Base-by-base conservation (phyloP, 2,797 vertebrate genomes). In the Falco rusticolus region DNA sequence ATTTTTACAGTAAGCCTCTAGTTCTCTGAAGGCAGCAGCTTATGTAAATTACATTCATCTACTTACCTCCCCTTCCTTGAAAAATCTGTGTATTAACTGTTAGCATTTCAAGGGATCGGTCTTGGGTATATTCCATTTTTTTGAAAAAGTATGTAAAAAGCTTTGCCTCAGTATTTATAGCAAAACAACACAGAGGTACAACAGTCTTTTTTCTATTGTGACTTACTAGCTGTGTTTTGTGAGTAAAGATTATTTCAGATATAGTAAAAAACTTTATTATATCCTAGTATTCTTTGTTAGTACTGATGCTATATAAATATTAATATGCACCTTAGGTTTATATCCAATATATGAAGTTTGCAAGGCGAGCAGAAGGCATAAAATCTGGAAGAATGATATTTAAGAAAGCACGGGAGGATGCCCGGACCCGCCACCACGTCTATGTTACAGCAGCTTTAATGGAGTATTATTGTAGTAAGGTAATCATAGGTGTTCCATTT, bases 381-480 rank as follows among this genome's bases (percentile, higher is more conserved):
- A 99, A 99, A 96, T 99, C 99, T 9, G 99, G 99, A 79, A 98
- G 99, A 87, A 98, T 99, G 97, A 99, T 99, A 97, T 99, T 99
- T 98, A 99, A 99, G 98, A 99, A 99, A 91, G 99, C 99, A 45
- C 97, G 99, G 94, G 99, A 99, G 97, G 99, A 99, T 87, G 81
- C 94, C 16, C 98, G 99, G 84, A 99, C 99, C 3, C 99, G 99
- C 56, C 99, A 99, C 94, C 99, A 99, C 21, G 99, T 99, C 95
- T 99, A 99, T 20, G 99, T 99, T 50, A 99, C 99, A 4, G 99
- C 99, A 72, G 99, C 99, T 22, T 98, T 99, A 88, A 99, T 99
- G 99, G 99, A 99, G 79, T 99, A 99, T 98, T 99, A 99, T 96
- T 99, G 99, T 97, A 99, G 99, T 97, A 99, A 99, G 98, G 99